These are phyloP conservation scores for Drosophila affinis DNA, from an alignment of 2,888 invertebrate genomes.

Conservation along the genomic window DNA sequence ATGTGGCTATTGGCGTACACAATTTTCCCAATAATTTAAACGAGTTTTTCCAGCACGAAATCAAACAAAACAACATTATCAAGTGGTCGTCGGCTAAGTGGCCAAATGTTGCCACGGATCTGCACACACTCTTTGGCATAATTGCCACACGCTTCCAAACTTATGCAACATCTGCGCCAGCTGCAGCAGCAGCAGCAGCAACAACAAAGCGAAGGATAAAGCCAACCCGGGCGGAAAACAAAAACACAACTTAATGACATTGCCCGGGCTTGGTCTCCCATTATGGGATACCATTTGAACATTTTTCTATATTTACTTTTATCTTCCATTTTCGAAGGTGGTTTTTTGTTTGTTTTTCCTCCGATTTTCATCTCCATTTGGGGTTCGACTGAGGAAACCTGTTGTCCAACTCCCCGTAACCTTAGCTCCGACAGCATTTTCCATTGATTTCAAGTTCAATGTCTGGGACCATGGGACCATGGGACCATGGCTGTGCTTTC, in stretches of 20 bases:
- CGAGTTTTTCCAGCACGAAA: constrained; percentile 42
- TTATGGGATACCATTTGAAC: neutral
- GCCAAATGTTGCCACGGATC: constrained; percentile 30
- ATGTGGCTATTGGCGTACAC: constrained; percentile 17
- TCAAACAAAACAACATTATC: constrained; percentile 35
- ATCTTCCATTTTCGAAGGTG: neutral
- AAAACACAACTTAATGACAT: constrained; percentile 28
- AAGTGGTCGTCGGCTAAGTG: constrained; percentile 29
- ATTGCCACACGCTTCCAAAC: constrained; percentile 24
- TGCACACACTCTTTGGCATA: constrained; percentile 32
- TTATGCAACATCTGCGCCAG: constrained; percentile 31
- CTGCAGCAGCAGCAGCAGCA: constrained; percentile 11
- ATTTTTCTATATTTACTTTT: neutral
- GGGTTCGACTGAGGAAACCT: constrained; percentile 17
- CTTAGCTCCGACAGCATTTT: constrained; percentile 4
- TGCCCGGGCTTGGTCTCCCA: constrained; percentile 8
- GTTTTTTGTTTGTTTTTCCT: constrained; percentile 8
- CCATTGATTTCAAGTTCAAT: constrained; percentile 63
- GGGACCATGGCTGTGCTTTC: constrained; percentile 45
- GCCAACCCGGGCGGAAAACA: constrained; percentile 25
- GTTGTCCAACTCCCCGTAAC: constrained; percentile 22
- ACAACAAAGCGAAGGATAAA: neutral
- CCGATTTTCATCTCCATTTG: constrained; percentile 7
- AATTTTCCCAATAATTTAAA: constrained; percentile 59
- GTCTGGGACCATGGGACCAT: constrained; percentile 66